Percentiles rank a stretch among this genome's conserved stretches.
These are phyloP conservation scores for Poecilia wingei DNA, from an alignment of 2,797 vertebrate genomes.

Conservation along the genomic window DNA sequence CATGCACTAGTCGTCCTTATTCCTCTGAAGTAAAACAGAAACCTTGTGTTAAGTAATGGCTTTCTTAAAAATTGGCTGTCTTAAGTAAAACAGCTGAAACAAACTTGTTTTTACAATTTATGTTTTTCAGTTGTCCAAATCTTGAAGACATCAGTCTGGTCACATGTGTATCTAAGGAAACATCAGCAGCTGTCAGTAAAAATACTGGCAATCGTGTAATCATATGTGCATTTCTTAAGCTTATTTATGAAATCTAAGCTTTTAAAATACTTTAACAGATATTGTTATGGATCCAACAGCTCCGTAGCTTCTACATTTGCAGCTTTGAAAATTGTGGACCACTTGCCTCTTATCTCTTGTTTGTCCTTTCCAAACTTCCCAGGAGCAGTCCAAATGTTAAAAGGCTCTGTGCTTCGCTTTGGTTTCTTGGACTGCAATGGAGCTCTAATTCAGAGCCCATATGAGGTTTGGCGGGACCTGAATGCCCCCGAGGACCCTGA, in stretches of 20 bases:
- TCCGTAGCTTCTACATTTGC: not conserved
- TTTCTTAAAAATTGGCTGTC: slow-evolving; percentile 18
- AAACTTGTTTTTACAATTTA: not conserved
- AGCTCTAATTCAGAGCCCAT: slow-evolving; percentile 85
- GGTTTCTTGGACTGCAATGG: slow-evolving; percentile 91
- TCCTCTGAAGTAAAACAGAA: slow-evolving; percentile 6
- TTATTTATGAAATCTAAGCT: not conserved
- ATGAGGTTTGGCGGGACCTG: slow-evolving; percentile 92
- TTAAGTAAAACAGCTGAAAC: slow-evolving; percentile 3
- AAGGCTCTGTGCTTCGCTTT: slow-evolving; percentile 91
- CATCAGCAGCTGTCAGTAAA: not conserved
- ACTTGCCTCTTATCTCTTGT: slow-evolving; percentile 4
- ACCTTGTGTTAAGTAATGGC: not conserved
- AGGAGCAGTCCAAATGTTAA: slow-evolving; percentile 92
- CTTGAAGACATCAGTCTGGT: not conserved
- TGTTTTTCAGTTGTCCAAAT: not conserved
- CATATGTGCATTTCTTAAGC: not conserved
- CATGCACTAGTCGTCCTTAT: slow-evolving; percentile 17
- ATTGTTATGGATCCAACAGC: not conserved
- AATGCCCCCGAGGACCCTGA: slow-evolving; percentile 88
- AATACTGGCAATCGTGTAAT: not conserved
- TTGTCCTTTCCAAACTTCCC: slow-evolving; percentile 21
- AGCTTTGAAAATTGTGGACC: not conserved
- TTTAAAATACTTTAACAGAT: not conserved
- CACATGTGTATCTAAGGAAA: not conserved